Evolutionary conservation across 1,140 invertebrate species (phyloP).

Genomic region (Aricia agestis): DNA sequence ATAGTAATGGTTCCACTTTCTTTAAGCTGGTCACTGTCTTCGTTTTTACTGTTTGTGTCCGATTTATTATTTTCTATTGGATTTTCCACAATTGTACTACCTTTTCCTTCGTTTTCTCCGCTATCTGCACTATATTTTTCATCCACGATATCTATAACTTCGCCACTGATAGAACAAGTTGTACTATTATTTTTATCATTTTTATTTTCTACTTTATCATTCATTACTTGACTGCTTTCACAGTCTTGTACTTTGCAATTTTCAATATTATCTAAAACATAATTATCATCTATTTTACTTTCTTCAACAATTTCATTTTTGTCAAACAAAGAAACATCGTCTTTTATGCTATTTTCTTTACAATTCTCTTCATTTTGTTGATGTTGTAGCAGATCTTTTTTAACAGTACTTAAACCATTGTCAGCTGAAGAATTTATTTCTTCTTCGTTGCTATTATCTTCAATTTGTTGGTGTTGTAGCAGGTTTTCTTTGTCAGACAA

Average conservation of each 20-base stretch:
- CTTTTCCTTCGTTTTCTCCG: slow-evolving; percentile 15
- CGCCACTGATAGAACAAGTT: background rate
- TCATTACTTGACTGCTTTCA: background rate
- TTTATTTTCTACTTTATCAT: no score
- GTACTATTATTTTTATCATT: background rate
- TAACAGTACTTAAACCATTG: background rate
- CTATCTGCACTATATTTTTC: slow-evolving; percentile 2
- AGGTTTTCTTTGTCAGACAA: background rate
- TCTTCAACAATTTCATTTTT: slow-evolving; percentile 3
- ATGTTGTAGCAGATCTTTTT: background rate
- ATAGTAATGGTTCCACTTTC: background rate
- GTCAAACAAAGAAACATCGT: background rate
- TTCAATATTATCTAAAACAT: background rate
- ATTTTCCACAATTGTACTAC: background rate
- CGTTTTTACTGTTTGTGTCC: background rate
- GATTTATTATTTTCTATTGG: background rate
- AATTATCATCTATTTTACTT: slow-evolving; percentile 8
- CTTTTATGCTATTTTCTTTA: slow-evolving; percentile 16
- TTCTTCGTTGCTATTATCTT: background rate
- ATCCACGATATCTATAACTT: slow-evolving; percentile 21
- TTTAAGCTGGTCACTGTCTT: slow-evolving; percentile 7
- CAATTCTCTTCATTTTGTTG: slow-evolving; percentile 19
- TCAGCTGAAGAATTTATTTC: background rate
- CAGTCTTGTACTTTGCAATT: background rate
- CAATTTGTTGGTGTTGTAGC: background rate